Percentiles rank a stretch among this genome's conserved stretches.
These are phyloP conservation scores for Odobenus rosmarus DNA, from an alignment of 2,113 vertebrate genomes.

Conservation along the genomic window DNA sequence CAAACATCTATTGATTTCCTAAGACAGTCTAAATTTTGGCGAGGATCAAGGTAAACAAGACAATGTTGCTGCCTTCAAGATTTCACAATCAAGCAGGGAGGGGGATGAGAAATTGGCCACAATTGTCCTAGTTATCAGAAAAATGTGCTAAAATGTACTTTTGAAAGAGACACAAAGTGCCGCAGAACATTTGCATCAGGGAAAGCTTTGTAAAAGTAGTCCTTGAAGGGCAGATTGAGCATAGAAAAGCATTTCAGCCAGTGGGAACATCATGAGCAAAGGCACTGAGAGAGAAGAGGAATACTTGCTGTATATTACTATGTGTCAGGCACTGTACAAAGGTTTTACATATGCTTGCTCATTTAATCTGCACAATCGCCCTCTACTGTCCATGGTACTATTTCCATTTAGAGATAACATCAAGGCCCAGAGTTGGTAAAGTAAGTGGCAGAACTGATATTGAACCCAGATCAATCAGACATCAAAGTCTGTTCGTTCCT, in stretches of 20 bases:
- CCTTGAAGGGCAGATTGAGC: not conserved
- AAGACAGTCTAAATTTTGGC: not conserved
- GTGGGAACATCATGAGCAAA: not conserved
- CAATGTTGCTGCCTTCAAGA: not conserved
- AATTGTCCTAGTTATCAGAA: constrained; percentile 5
- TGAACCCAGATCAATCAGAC: not conserved
- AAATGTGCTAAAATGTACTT: not conserved
- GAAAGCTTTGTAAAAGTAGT: not conserved
- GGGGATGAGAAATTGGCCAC: not conserved
- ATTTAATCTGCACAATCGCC: not conserved
- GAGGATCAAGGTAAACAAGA: not conserved
- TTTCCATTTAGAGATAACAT: not conserved
- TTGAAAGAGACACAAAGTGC: not conserved
- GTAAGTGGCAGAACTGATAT: not conserved
- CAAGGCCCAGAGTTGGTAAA: not conserved
- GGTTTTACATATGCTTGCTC: not conserved
- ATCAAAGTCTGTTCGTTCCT: constrained; percentile 27
- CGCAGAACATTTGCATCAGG: not conserved
- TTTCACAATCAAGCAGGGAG: not conserved
- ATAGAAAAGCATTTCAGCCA: not conserved
- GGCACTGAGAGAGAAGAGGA: not conserved
- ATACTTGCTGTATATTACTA: not conserved
- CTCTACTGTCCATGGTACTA: not conserved
- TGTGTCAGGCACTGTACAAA: not conserved
- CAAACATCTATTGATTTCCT: not conserved